Evolutionary conservation across 2,113 vertebrate genomes (phyloP), one percentile per base, ranked within the genome.

Genomic region (Bujurquina vittata): DNA sequence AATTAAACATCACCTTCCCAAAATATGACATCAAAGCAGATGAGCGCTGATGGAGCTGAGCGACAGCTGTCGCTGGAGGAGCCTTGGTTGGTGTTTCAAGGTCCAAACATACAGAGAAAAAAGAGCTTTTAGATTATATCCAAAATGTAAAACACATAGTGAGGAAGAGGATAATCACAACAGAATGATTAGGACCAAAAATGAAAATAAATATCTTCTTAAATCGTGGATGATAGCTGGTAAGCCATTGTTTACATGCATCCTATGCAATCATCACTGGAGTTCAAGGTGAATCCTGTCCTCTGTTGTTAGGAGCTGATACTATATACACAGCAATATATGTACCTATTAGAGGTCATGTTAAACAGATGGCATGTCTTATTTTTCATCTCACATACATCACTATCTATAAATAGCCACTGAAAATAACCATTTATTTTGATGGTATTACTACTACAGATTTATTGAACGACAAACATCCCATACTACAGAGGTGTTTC

Each of bases 391-490:
- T n/a, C 20, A 10, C 20, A 55, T 8, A 7, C 5, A 7, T 52
- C 46, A 6, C 46, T 49, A 2, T 49, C 46, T 4, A 2, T 46
- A 14, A 18, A 18, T 14, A 54, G 49, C n/a, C 22, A 23, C 35
- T 49, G 14, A 26, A 5, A 15, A 23, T 35, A 52, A 55, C 33
- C 4, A 60, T 54, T 54, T 15, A 18, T 63, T 35, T 14, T 7
- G 12, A 23, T 5, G 7, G 23, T 1, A 1, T 65, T 23, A 23
- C 9, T 0, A 3, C 5, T 5, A 15, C 65, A 2, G 40, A 49
- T 69, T 29, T 69, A 29, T 29, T 69, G 9, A 0, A 69, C 1
- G 14, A 10, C 37, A 23, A 29, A n/a, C 33, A 5, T 7, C 0
- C 4, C 0, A 20, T 1, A 14, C n/a, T 17, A 40, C 14, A 1